Percentiles rank a stretch among this genome's conserved stretches.
These are phyloP conservation scores for Parelbella ahira DNA, from an alignment of 2,888 invertebrate species.

Conservation along the genomic window DNA sequence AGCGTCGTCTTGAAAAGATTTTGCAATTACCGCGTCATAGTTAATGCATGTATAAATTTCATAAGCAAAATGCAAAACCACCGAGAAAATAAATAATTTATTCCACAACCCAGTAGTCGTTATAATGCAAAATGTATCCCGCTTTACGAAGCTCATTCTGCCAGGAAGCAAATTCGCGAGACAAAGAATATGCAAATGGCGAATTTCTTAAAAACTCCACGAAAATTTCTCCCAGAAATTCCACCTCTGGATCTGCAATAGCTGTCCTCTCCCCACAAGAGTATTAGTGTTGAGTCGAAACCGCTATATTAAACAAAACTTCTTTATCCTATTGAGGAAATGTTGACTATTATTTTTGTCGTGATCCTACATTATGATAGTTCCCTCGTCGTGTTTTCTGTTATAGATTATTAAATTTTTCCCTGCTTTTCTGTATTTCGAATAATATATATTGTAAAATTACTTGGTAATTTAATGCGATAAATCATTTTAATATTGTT, in stretches of 20 bases:
- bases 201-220: slow-evolving; percentile 21
- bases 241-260: slow-evolving; percentile 12
- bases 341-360: slow-evolving; percentile 22
- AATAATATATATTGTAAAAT: too few relatives aligned
- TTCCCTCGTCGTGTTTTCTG: background rate
- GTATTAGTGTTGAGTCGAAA: slow-evolving; percentile 15
- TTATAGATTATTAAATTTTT: slow-evolving; percentile 1
- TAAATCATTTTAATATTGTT: too few relatives aligned
- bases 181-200: slow-evolving; percentile 24
- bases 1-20: too few relatives aligned
- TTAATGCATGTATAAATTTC: too few relatives aligned
- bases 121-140: too few relatives aligned
- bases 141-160: too few relatives aligned
- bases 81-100: too few relatives aligned
- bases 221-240: slow-evolving; percentile 17
- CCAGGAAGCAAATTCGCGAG: slow-evolving; percentile 18
- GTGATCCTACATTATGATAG: slow-evolving; percentile 12
- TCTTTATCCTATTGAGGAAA: slow-evolving; percentile 12
- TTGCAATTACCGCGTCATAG: too few relatives aligned
- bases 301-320: slow-evolving; percentile 21
- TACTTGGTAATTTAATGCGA: too few relatives aligned
- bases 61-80: too few relatives aligned
- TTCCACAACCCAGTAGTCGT: too few relatives aligned
- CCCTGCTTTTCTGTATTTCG: background rate
- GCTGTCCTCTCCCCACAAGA: slow-evolving; percentile 19